Evolutionary conservation across 1,140 invertebrate species (phyloP).

Genomic region (Zeugodacus cucurbitae): DNA sequence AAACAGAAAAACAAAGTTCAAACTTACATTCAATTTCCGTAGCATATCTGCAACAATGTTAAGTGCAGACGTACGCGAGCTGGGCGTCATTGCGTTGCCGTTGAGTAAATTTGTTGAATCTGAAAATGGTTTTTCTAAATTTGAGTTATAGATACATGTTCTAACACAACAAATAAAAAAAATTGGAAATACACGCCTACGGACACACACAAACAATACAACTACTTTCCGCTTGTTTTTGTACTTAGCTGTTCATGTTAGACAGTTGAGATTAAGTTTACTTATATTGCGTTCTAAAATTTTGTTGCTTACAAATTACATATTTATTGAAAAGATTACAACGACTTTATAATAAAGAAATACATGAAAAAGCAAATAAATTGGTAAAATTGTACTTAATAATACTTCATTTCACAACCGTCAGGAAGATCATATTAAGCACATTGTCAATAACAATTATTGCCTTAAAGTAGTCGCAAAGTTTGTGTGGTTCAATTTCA

Average conservation of each 20-base stretch:
- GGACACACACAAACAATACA: conserved; percentile 50
- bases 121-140: conserved; percentile 55
- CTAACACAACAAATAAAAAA: conserved; percentile 17
- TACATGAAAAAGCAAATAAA: not conserved
- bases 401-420: not conserved
- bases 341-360: too few relatives aligned
- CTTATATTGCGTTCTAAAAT: too few relatives aligned
- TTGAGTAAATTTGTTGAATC: conserved; percentile 71
- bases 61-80: conserved; percentile 88
- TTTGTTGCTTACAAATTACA: too few relatives aligned
- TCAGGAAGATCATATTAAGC: not conserved
- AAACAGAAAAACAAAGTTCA: not conserved
- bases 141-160: conserved; percentile 14
- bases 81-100: conserved; percentile 82
- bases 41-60: conserved; percentile 94
- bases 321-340: too few relatives aligned
- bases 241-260: not conserved
- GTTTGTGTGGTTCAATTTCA: not conserved
- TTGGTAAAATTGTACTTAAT: too few relatives aligned
- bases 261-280: too few relatives aligned
- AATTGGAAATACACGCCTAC: not conserved
- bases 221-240: not conserved
- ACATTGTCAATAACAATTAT: not conserved
- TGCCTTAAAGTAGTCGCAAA: not conserved
- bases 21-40: conserved; percentile 88